phyloP scores from a whole-genome alignment of 1,140 invertebrate genomes.

The Pogonomyrmex barbatus region DNA sequence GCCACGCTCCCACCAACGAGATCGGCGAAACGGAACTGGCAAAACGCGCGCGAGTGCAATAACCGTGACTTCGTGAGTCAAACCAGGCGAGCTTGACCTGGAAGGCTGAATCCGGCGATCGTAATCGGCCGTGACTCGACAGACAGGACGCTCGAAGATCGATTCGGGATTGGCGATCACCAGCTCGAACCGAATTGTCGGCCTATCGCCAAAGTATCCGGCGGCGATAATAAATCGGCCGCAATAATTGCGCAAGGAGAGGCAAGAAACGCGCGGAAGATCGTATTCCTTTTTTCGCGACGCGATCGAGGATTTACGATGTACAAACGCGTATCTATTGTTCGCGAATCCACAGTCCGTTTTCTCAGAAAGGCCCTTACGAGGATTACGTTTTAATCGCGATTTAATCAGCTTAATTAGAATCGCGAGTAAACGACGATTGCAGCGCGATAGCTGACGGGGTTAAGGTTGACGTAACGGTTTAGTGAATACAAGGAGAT shows the following conservation, averaged over 20 bases:
- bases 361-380: background rate
- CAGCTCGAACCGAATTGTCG: background rate
- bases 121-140: conserved; percentile 18
- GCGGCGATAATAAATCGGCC: background rate
- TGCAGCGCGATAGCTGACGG: conserved; percentile 20
- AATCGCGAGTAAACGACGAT: conserved; percentile 10
- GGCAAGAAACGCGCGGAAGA: background rate
- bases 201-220: conserved; percentile 19
- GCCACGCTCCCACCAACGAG: conserved; percentile 27
- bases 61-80: conserved; percentile 55
- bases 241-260: background rate
- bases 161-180: conserved; percentile 4
- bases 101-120: conserved; percentile 41
- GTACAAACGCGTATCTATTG: background rate
- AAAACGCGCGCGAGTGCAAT: conserved; percentile 32
- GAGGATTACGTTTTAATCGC: background rate
- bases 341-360: background rate
- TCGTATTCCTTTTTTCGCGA: background rate
- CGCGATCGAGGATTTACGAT: background rate
- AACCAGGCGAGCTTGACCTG: conserved; percentile 55
- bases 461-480: conserved; percentile 36
- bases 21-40: conserved; percentile 39
- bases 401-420: conserved; percentile 22
- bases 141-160: background rate
- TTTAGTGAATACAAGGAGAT: conserved; percentile 26